A percentile compares a stretch with the other conserved stretches of the same genome.
These are phyloP conservation scores for Allophyes oxyacanthae DNA, from an alignment of 2,888 invertebrate species.

Conservation along the genomic window DNA sequence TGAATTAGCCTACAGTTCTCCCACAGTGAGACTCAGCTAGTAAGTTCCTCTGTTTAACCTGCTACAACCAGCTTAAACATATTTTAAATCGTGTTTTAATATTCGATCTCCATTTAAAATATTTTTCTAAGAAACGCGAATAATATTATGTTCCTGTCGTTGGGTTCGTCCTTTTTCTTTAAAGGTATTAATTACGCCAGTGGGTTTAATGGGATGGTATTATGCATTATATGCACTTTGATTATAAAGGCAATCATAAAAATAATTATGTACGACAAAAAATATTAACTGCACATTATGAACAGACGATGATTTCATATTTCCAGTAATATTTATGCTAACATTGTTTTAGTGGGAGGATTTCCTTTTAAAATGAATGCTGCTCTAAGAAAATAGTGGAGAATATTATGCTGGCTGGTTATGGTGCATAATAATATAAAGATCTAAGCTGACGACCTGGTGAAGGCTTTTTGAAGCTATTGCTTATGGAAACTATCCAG, in stretches of 20 bases:
- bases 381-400: neutral
- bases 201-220: constrained; percentile 76
- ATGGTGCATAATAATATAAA: no score
- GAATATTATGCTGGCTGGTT: neutral
- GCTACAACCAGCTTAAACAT: constrained; percentile 6
- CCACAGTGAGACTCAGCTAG: constrained; percentile 5
- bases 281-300: constrained; percentile 60
- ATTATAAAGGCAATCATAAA: constrained; percentile 73
- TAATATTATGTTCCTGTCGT: constrained; percentile 71
- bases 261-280: constrained; percentile 72
- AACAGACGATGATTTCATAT: constrained; percentile 59
- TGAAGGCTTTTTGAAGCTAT: neutral
- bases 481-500: neutral
- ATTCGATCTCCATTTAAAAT: constrained; percentile 54
- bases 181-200: constrained; percentile 76
- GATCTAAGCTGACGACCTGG: no score
- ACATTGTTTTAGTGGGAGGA: constrained; percentile 43
- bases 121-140: constrained; percentile 73
- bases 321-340: constrained; percentile 38
- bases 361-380: constrained; percentile 38
- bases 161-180: constrained; percentile 68
- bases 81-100: constrained; percentile 36
- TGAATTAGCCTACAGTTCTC: no score
- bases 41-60: neutral
- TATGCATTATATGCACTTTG: constrained; percentile 76